Evolutionary conservation across 1,140 invertebrate species (phyloP).

Genomic region (Pteromalus puparum): DNA sequence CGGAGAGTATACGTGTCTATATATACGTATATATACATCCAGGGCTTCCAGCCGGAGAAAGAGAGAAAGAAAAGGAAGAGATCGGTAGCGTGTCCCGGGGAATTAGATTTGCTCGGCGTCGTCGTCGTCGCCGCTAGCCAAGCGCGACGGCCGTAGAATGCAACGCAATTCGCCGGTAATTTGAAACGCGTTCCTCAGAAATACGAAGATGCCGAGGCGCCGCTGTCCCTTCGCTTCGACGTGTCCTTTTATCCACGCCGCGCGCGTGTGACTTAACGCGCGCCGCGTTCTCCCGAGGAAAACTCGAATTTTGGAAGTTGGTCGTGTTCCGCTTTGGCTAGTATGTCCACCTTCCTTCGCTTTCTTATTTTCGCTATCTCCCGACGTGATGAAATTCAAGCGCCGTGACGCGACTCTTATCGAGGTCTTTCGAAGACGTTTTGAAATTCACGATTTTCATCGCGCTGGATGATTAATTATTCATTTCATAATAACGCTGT

Average conservation of each 20-base stretch:
- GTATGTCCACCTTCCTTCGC: neutral
- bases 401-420: neutral
- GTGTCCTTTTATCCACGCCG: slow-evolving; percentile 12
- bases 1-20: neutral
- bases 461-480: too few relatives aligned
- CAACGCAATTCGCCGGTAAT: slow-evolving; percentile 69
- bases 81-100: slow-evolving; percentile 57
- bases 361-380: neutral
- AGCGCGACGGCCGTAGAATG: slow-evolving; percentile 69
- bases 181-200: slow-evolving; percentile 69
- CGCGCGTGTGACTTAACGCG: neutral
- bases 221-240: neutral
- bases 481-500: too few relatives aligned
- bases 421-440: neutral
- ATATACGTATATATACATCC: neutral
- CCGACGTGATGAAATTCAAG: neutral
- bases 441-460: neutral
- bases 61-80: slow-evolving; percentile 42
- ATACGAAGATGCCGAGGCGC: slow-evolving; percentile 60
- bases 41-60: slow-evolving; percentile 7
- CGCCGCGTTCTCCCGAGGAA: neutral
- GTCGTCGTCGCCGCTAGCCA: slow-evolving; percentile 59
- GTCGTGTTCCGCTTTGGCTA: neutral
- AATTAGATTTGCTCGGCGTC: slow-evolving; percentile 68
- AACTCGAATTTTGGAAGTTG: slow-evolving; percentile 29